phyloP scores from a whole-genome alignment of 2,888 invertebrate genomes.

The Melanargia galathea region DNA sequence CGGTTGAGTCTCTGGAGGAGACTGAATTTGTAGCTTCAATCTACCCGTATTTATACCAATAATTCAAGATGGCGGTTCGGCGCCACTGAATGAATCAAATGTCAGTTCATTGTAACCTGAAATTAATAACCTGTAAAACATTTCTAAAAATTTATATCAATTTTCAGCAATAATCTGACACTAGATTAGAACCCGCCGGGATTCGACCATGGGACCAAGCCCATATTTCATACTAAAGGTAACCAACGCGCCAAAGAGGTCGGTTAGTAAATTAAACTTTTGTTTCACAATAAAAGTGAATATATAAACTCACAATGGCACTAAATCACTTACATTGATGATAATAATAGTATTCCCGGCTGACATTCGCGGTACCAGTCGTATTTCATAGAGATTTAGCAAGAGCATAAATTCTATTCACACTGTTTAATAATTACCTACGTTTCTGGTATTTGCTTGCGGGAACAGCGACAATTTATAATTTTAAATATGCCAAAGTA shows the following conservation, averaged over 20 bases:
- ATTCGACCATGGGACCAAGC: background rate
- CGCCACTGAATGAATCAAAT: too few relatives aligned
- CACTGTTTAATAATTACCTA: constrained; percentile 52
- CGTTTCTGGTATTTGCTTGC: constrained; percentile 19
- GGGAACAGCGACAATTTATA: constrained; percentile 1
- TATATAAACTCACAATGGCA: constrained; percentile 36
- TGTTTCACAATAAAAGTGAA: constrained; percentile 29
- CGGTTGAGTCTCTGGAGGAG: too few relatives aligned
- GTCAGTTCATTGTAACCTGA: too few relatives aligned
- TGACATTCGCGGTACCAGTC: constrained; percentile 45
- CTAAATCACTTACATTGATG: constrained; percentile 40
- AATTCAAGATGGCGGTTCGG: too few relatives aligned
- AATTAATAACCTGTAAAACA: too few relatives aligned
- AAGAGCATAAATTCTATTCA: constrained; percentile 48
- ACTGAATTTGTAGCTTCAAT: too few relatives aligned
- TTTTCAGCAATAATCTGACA: too few relatives aligned
- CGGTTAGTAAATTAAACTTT: constrained; percentile 24
- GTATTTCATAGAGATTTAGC: constrained; percentile 63
- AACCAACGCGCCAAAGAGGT: background rate
- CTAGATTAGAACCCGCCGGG: background rate
- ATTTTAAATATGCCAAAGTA: background rate
- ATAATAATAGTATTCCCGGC: constrained; percentile 51
- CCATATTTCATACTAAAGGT: background rate
- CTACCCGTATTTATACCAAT: too few relatives aligned
- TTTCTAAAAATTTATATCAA: too few relatives aligned